Percentiles rank a stretch among this genome's conserved stretches.
These are phyloP conservation scores for Pygathrix nemaeus DNA, from an alignment of 2,113 vertebrate genomes.

Conservation along the genomic window DNA sequence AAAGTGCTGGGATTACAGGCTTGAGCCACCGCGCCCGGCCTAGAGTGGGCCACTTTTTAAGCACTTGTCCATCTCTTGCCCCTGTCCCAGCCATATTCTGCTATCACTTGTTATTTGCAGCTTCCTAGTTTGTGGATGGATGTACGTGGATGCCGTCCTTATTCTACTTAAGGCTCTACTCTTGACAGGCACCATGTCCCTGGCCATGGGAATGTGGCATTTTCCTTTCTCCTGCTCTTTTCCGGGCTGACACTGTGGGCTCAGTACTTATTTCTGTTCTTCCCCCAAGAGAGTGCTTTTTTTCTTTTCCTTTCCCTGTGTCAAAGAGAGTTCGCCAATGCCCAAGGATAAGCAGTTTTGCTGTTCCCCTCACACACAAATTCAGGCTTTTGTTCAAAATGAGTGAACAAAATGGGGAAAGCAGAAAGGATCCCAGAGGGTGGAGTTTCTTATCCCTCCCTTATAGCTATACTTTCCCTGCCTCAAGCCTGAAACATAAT, in stretches of 20 bases:
- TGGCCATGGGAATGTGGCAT: too few relatives aligned
- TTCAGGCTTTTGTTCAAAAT: background rate
- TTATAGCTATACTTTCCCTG: background rate
- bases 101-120: background rate
- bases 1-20: too few relatives aligned
- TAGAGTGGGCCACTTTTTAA: background rate
- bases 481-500: background rate
- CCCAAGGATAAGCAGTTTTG: background rate
- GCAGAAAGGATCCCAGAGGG: background rate
- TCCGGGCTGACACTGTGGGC: background rate
- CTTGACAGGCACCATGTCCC: too few relatives aligned
- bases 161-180: background rate
- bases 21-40: too few relatives aligned
- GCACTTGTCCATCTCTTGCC: fast-evolving
- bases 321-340: background rate
- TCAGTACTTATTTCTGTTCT: background rate
- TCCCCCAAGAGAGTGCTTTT: fast-evolving
- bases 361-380: background rate
- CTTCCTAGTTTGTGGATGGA: too few relatives aligned
- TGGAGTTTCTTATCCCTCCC: background rate
- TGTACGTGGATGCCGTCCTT: too few relatives aligned
- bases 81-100: background rate
- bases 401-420: background rate
- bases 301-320: background rate
- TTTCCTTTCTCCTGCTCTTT: background rate